Evolutionary conservation across 2,797 vertebrate genomes (phyloP).

Genomic region (Etheostoma nigrum): DNA sequence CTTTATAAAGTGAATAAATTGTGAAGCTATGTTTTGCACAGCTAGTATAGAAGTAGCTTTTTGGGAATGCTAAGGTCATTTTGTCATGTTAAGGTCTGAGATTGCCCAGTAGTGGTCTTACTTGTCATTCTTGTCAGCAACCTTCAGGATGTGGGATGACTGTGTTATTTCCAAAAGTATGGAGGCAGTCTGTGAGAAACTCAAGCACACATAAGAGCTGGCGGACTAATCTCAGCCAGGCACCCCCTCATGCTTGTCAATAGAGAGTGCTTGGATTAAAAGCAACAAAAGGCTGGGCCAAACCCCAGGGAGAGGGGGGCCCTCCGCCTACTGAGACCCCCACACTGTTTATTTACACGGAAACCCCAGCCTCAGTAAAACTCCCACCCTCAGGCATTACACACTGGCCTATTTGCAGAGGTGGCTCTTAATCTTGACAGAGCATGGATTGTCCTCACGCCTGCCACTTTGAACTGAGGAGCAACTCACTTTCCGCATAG

Average conservation of each 20-base stretch:
- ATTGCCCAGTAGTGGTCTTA: conserved; percentile 73
- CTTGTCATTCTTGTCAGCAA: conserved; percentile 79
- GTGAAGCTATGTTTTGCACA: conserved; percentile 37
- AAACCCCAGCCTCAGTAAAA: conserved; percentile 83
- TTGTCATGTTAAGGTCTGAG: conserved; percentile 68
- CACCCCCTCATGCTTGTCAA: conserved; percentile 81
- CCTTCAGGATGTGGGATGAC: conserved; percentile 80
- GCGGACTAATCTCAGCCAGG: conserved; percentile 84
- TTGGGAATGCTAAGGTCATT: conserved; percentile 62
- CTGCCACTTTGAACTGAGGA: conserved; percentile 73
- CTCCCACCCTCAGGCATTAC: conserved; percentile 83
- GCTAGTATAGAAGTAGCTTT: conserved; percentile 24
- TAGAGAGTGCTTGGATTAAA: conserved; percentile 86
- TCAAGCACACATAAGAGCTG: conserved; percentile 83
- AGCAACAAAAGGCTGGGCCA: conserved; percentile 87
- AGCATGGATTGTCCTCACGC: conserved; percentile 80
- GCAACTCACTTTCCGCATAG: conserved; percentile 71
- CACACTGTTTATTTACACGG: conserved; percentile 89
- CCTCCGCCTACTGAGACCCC: conserved; percentile 84
- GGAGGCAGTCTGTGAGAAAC: conserved; percentile 81
- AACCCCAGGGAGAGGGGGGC: conserved; percentile 81
- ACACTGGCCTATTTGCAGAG: conserved; percentile 87
- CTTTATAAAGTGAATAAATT: conserved; percentile 20
- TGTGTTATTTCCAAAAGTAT: conserved; percentile 81
- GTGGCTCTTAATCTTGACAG: conserved; percentile 87